Evolutionary conservation across 37 sponge, comb jelly and placozoan species (phyloP).

Genomic region (Crambe crambe): DNA sequence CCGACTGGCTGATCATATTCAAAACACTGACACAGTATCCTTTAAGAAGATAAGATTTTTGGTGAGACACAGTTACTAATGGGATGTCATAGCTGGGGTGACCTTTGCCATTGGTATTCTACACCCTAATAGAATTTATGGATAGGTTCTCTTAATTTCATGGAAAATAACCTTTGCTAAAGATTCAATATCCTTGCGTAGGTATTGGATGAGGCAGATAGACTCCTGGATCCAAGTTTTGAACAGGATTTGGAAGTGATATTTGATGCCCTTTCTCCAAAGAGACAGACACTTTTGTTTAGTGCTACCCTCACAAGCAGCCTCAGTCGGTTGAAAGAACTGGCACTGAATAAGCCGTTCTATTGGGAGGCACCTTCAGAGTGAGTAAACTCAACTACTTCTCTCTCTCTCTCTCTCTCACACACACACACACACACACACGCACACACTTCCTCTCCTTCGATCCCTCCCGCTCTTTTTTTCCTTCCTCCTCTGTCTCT

Average conservation of each 20-base stretch:
- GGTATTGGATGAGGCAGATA: constrained; percentile 99
- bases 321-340: constrained; percentile 62
- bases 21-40: constrained; percentile 81
- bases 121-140: too few relatives aligned
- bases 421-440: too few relatives aligned
- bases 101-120: too few relatives aligned
- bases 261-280: constrained; percentile 75
- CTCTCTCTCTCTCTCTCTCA: background rate
- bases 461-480: too few relatives aligned
- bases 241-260: constrained; percentile 79
- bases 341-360: constrained; percentile 69
- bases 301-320: constrained; percentile 94
- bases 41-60: constrained; percentile 85
- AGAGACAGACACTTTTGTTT: constrained; percentile 97
- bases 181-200: constrained; percentile 8
- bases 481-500: background rate
- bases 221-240: constrained; percentile 86
- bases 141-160: too few relatives aligned
- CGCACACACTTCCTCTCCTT: too few relatives aligned
- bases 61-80: too few relatives aligned
- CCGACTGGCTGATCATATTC: constrained; percentile 90
- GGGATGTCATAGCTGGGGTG: too few relatives aligned
- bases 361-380: constrained; percentile 72
- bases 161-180: background rate
- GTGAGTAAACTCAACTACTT: constrained; percentile 24